A percentile compares a stretch with the other conserved stretches of the same genome.
Conservation (phyloP, 2,888 invertebrate species). For the Mesochorus sp. region DNA sequence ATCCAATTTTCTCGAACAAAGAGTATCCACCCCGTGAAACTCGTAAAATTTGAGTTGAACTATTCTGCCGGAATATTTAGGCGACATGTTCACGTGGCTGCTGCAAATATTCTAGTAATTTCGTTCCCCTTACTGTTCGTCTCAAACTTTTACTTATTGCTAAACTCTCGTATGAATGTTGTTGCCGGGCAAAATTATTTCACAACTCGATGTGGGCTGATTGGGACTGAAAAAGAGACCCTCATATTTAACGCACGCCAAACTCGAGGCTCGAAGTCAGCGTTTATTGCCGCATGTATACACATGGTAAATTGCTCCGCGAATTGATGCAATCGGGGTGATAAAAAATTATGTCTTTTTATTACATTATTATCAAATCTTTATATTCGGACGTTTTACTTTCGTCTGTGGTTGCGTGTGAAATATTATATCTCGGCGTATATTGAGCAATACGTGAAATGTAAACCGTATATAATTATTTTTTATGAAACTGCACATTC, state of each 20-base stretch:
- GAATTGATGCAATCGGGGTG: neutral
- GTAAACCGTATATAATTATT: no score
- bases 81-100: neutral
- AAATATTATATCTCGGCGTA: no score
- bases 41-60: neutral
- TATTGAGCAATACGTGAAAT: no score
- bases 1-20: neutral
- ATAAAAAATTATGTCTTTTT: slow-evolving; percentile 1
- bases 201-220: slow-evolving; percentile 30
- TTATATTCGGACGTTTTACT: slow-evolving; percentile 5
- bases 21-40: neutral
- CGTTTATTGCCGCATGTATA: neutral
- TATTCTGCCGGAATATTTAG: neutral
- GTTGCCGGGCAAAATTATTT: slow-evolving; percentile 22
- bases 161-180: slow-evolving; percentile 28
- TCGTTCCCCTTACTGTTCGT: neutral
- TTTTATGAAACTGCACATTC: no score
- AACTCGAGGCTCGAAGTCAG: neutral
- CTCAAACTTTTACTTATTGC: slow-evolving; percentile 40
- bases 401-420: no score
- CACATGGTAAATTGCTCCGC: neutral
- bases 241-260: slow-evolving; percentile 9
- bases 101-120: slow-evolving; percentile 3
- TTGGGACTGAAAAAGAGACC: slow-evolving; percentile 6
- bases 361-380: neutral